Conservation (phyloP, 2,113 vertebrate species). For the Talpa occidentalis region DNA sequence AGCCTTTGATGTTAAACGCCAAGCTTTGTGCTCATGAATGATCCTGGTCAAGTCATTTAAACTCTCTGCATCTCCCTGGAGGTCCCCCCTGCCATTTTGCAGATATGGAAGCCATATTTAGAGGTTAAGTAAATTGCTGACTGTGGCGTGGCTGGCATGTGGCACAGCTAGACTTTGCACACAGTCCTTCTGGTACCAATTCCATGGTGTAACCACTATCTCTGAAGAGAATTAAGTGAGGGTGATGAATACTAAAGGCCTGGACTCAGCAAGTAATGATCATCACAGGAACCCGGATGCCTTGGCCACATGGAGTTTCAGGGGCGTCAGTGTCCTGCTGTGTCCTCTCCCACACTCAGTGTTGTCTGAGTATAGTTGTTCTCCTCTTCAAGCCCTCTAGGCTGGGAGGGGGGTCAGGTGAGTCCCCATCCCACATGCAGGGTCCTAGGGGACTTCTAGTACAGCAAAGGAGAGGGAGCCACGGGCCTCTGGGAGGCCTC, state of each 20-base stretch:
- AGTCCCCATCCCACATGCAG: fast-evolving
- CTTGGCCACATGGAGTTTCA: fast-evolving
- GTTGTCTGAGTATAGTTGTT: background rate
- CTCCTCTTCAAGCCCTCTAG: no score
- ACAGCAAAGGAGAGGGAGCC: no score
- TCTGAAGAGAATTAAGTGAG: background rate
- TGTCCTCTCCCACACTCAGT: background rate
- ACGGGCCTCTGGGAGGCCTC: background rate
- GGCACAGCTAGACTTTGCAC: background rate
- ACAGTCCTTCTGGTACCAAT: background rate
- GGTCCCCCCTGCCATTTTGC: background rate
- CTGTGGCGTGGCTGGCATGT: background rate
- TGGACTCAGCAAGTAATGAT: no score
- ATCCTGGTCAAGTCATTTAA: background rate
- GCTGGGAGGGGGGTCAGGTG: no score
- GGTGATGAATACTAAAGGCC: background rate
- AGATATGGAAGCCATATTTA: background rate
- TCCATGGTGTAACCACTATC: background rate
- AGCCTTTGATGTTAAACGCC: background rate
- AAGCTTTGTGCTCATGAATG: background rate
- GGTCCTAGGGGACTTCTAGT: background rate
- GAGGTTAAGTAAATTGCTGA: background rate
- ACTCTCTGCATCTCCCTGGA: background rate
- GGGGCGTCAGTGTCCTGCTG: fast-evolving
- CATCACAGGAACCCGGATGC: background rate